Percentiles rank a stretch among this genome's conserved stretches.
Conservation (phyloP, 1,140 invertebrate genomes). For the Drosophila serrata region DNA sequence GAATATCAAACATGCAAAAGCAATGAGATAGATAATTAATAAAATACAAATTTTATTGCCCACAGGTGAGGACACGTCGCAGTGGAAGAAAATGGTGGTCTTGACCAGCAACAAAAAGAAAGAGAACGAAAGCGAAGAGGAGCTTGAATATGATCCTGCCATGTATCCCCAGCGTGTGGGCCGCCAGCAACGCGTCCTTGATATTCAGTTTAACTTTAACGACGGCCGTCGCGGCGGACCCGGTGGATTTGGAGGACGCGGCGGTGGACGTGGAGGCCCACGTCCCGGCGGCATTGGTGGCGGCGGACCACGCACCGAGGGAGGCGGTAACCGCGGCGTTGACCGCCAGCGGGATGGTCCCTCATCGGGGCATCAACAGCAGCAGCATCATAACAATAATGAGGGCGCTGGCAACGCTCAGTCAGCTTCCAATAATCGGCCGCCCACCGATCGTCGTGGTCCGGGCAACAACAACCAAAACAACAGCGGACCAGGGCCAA, state of each 20-base stretch:
- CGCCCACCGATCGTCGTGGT: slow-evolving; percentile 70
- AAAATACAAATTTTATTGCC: not conserved
- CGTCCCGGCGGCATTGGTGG: slow-evolving; percentile 88
- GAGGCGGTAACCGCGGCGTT: slow-evolving; percentile 85
- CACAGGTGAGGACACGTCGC: slow-evolving; percentile 91
- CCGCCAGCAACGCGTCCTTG: slow-evolving; percentile 93
- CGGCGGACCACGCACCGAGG: slow-evolving; percentile 84
- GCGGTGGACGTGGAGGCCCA: slow-evolving; percentile 88
- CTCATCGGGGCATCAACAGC: slow-evolving; percentile 19
- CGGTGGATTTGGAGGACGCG: slow-evolving; percentile 88
- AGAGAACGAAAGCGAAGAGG: slow-evolving; percentile 88
- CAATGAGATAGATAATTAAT: too few relatives aligned
- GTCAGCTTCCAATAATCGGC: slow-evolving; percentile 65
- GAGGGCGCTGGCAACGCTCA: slow-evolving; percentile 74
- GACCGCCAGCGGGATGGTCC: slow-evolving; percentile 77
- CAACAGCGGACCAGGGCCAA: slow-evolving; percentile 37
- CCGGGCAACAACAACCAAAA: slow-evolving; percentile 65
- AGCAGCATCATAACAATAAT: slow-evolving; percentile 38
- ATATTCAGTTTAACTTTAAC: slow-evolving; percentile 96
- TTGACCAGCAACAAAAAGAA: slow-evolving; percentile 85
- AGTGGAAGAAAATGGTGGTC: slow-evolving; percentile 96
- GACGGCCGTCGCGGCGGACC: slow-evolving; percentile 91
- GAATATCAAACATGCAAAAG: not conserved
- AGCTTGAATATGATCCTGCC: slow-evolving; percentile 90
- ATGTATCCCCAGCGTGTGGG: slow-evolving; percentile 95